A percentile compares a stretch with the other conserved stretches of the same genome.
phyloP scores from a whole-genome alignment of 2,113 vertebrate genomes.

The Onychorhynchus coronatus region DNA sequence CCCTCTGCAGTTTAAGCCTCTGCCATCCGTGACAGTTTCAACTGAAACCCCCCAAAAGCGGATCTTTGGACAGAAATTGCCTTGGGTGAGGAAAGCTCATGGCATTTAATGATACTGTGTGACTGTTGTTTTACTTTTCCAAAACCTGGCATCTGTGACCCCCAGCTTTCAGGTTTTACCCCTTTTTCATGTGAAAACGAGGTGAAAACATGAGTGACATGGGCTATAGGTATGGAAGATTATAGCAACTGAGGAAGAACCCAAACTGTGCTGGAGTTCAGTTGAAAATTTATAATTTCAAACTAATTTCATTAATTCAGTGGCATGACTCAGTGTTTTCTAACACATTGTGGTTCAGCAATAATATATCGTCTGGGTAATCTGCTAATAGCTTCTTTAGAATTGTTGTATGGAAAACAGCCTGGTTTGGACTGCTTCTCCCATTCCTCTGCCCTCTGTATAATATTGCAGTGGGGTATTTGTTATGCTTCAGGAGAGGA shows the following conservation, averaged over 20 bases:
- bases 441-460: too few relatives aligned
- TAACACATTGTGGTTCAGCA: neutral
- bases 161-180: neutral
- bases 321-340: conserved; percentile 21
- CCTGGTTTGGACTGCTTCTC: neutral
- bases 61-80: neutral
- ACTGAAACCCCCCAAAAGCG: fast-evolving
- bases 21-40: neutral
- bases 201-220: neutral
- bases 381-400: conserved; percentile 29
- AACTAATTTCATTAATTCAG: conserved; percentile 24
- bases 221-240: neutral
- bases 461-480: neutral
- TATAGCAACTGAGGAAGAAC: neutral
- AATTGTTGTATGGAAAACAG: neutral
- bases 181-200: neutral
- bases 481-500: neutral
- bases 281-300: conserved; percentile 12
- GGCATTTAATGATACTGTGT: neutral
- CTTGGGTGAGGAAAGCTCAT: neutral
- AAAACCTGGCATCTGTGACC: neutral
- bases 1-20: neutral
- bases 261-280: neutral
- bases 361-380: conserved; percentile 14
- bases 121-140: neutral